These are phyloP conservation scores for Cinclus cinclus DNA, from an alignment of 2,113 vertebrate genomes.

Conservation along the genomic window DNA sequence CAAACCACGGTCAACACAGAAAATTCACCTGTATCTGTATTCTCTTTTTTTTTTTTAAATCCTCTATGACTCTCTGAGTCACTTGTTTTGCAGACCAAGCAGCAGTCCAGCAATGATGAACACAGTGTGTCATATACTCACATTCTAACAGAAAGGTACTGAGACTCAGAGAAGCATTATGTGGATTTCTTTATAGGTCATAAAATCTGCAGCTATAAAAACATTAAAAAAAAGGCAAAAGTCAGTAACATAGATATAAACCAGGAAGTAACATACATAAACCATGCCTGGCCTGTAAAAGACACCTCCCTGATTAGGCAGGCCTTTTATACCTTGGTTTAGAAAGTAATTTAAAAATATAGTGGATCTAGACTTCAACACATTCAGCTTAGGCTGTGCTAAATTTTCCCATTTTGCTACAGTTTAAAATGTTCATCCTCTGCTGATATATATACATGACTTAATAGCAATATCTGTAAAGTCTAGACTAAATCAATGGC, in stretches of 20 bases:
- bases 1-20: neutral
- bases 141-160: slow-evolving; percentile 29
- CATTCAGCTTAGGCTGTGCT: neutral
- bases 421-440: neutral
- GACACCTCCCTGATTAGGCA: neutral
- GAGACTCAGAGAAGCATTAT: neutral
- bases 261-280: neutral
- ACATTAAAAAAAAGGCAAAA: neutral
- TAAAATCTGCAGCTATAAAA: neutral
- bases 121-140: slow-evolving; percentile 34
- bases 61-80: slow-evolving; percentile 32
- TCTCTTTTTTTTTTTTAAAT: slow-evolving; percentile 6
- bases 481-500: neutral
- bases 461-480: neutral
- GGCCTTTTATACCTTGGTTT: neutral
- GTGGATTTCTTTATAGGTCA: neutral
- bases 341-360: neutral
- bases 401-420: neutral
- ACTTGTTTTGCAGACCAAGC: slow-evolving; percentile 12
- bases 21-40: slow-evolving; percentile 22
- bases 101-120: slow-evolving; percentile 18
- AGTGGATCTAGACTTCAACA: neutral
- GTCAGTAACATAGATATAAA: neutral
- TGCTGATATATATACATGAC: neutral
- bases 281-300: neutral